phyloP scores from a whole-genome alignment of 2,797 vertebrate species.

The Bradypus variegatus region DNA sequence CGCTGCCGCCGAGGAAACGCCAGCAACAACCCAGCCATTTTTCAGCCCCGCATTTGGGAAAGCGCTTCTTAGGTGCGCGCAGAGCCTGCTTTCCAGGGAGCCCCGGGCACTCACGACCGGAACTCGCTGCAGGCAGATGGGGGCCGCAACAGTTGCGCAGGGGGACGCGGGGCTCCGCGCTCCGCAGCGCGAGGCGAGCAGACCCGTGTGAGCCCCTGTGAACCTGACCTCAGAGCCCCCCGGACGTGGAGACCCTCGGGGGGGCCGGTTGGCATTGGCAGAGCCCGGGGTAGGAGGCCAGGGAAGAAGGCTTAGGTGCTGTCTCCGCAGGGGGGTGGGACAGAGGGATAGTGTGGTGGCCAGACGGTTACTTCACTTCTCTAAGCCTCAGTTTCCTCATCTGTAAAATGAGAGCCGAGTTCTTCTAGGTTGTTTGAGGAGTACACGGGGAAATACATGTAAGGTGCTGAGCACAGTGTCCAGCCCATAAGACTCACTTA shows the following conservation, averaged over 20 bases:
- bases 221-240: background rate
- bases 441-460: background rate
- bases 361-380: background rate
- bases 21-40: background rate
- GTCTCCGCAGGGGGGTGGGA: background rate
- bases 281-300: background rate
- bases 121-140: background rate
- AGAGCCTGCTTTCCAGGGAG: background rate
- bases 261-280: no score
- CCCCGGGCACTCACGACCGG: background rate
- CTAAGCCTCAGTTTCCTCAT: conserved; percentile 12
- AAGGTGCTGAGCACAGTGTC: background rate
- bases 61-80: background rate
- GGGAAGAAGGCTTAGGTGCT: background rate
- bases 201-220: background rate
- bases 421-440: background rate
- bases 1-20: background rate
- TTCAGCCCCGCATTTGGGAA: background rate
- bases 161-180: accelerated
- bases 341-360: background rate
- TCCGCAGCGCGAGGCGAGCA: background rate
- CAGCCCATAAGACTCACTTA: background rate
- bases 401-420: background rate
- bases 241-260: accelerated
- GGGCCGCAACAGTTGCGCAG: background rate